Conservation (phyloP, 1,140 invertebrate species). For the Ridgeia piscesae region DNA sequence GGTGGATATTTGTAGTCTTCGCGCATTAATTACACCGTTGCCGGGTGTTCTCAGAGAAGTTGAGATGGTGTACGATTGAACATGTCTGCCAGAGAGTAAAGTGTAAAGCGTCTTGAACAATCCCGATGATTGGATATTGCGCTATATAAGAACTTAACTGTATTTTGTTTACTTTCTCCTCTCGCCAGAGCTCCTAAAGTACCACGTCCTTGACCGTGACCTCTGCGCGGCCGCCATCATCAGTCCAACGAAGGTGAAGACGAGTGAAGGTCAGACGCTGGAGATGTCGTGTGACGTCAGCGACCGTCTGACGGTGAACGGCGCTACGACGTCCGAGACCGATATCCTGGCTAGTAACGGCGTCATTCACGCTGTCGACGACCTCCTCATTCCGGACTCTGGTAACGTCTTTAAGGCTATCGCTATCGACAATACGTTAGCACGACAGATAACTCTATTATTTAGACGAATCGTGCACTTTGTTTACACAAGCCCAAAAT, state of each 20-base stretch:
- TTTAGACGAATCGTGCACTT: no score
- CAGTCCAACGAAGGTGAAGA: constrained; percentile 35
- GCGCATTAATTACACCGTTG: no score
- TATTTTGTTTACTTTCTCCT: no score
- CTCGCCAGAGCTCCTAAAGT: constrained; percentile 36
- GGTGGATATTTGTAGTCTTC: no score
- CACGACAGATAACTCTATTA: no score
- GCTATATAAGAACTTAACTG: no score
- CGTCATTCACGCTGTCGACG: constrained; percentile 60
- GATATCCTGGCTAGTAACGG: constrained; percentile 60
- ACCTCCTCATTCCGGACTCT: constrained; percentile 51
- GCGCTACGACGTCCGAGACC: constrained; percentile 54
- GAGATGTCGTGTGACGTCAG: constrained; percentile 19
- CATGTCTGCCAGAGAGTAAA: no score
- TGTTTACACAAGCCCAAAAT: no score
- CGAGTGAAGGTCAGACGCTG: constrained; percentile 34
- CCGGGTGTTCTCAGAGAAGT: no score
- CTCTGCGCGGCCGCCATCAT: constrained; percentile 41
- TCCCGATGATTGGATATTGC: no score
- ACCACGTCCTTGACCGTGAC: constrained; percentile 39
- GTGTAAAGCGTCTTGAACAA: no score
- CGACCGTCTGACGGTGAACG: constrained; percentile 57
- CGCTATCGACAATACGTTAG: not conserved
- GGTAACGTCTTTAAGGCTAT: not conserved
- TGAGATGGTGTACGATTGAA: no score